Conservation (phyloP, 1,140 invertebrate genomes). For the Drosophila neocordata region DNA sequence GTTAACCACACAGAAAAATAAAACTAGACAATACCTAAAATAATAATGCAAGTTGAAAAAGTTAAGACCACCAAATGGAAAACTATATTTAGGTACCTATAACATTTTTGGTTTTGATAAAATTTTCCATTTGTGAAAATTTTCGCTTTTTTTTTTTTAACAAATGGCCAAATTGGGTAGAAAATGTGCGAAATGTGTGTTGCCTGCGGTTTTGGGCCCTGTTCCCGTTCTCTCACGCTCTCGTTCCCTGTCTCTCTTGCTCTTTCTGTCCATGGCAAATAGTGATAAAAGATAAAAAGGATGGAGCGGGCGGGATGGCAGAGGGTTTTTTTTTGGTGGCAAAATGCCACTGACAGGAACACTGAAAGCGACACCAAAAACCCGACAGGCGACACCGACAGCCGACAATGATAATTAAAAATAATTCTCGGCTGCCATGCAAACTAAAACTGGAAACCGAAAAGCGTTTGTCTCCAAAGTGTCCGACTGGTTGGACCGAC, state of each 20-base stretch:
- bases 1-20: too few relatives aligned
- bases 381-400: constrained; percentile 37
- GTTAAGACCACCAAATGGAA: background rate
- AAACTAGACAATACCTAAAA: background rate
- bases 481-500: constrained; percentile 6
- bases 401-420: constrained; percentile 72
- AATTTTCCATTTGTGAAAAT: constrained; percentile 1
- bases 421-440: constrained; percentile 60
- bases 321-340: too few relatives aligned
- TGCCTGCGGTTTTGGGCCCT: constrained; percentile 35
- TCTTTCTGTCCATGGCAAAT: too few relatives aligned
- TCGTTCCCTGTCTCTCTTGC: background rate
- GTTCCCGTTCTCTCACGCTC: too few relatives aligned
- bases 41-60: background rate
- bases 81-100: constrained; percentile 5
- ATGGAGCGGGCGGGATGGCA: background rate
- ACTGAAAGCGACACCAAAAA: constrained; percentile 52
- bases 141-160: background rate
- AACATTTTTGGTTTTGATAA: constrained; percentile 15
- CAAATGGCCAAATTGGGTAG: constrained; percentile 9
- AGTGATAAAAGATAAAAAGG: background rate
- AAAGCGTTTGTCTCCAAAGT: constrained; percentile 34
- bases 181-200: constrained; percentile 28
- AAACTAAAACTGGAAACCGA: constrained; percentile 46
- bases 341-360: constrained; percentile 54